Base-by-base conservation (phyloP, 2,888 invertebrate genomes). In the Sceliomorpha sp. region DNA sequence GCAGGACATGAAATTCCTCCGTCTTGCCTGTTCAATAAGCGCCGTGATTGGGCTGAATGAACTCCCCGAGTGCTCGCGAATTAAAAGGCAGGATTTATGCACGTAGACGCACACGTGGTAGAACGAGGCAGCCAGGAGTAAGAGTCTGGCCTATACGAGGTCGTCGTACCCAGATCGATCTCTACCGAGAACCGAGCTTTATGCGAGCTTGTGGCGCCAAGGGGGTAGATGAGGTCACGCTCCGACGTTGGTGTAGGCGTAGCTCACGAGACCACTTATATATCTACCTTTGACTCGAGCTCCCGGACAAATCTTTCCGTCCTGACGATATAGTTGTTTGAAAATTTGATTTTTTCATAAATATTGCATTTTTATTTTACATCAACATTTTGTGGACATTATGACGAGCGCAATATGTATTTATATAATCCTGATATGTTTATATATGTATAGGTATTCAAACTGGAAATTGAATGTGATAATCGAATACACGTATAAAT, bases 111-210 rank as follows among this genome's bases (percentile, higher is more conserved):
- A 20, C 66, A 59, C 53, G 66, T 67, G 59, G 27, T 53, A 53
- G 39, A 67, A 56, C 63, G 55, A 67, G 59, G 50, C 37, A 62
- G 60, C 40, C 51, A 59, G 60, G 68, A 73, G 64, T 66, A 74
- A 72, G 72, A 72, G 75, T 75, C 76, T 75, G 66, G 75, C 75
- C 73, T 70, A 20, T 20, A 66, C 72, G 77, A 73, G 83, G 84
- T 84, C 83, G 73, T 75, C 80, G 83, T 75, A 83, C 83, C 64
- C 70, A 77, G 73, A 83, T 84, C 83, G 83, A 83, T 84, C 76
- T 76, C 70, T 74, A 70, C 72, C 56, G 59, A 71, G 74, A 66
- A 70, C 64, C 68, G 34, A 55, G 63, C 68, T 71, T 63, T 64
- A 47, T 66, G 31, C 71, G 66, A 71, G 68, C 67, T 63, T 68